phyloP scores from a whole-genome alignment of 1,140 invertebrate species.

The Pseudomyrmex flavicornis region DNA sequence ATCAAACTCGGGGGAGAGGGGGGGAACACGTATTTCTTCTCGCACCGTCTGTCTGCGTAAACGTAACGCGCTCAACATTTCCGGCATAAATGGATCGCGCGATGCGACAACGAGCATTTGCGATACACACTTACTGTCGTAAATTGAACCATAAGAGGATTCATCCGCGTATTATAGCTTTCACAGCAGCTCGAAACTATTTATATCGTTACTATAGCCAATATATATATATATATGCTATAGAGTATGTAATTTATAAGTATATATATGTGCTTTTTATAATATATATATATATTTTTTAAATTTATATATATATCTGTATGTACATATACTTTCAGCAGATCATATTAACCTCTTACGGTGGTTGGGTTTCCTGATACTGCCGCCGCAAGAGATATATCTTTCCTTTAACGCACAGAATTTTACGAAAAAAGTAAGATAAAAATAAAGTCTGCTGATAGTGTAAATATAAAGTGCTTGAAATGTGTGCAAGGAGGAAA shows the following conservation, averaged over 20 bases:
- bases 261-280: too few species aligned
- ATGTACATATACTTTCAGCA: slow-evolving; percentile 28
- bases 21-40: slow-evolving; percentile 22
- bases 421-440: too few species aligned
- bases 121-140: slow-evolving; percentile 56
- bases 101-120: slow-evolving; percentile 46
- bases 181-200: slow-evolving; percentile 33
- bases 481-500: neutral
- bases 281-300: too few species aligned
- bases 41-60: neutral
- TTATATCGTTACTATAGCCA: neutral
- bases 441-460: too few species aligned
- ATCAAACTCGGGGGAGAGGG: slow-evolving; percentile 2
- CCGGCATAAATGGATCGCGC: slow-evolving; percentile 57
- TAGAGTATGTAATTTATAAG: too few species aligned
- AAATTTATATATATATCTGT: too few species aligned
- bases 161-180: slow-evolving; percentile 10
- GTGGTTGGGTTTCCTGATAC: neutral
- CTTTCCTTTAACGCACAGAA: neutral
- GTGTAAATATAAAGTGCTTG: too few species aligned
- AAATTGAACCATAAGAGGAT: slow-evolving; percentile 42
- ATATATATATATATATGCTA: too few species aligned
- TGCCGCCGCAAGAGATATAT: neutral
- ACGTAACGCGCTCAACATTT: slow-evolving; percentile 56
- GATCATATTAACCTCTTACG: slow-evolving; percentile 29